These are phyloP conservation scores for Callimorpha dominula DNA, from an alignment of 2,888 invertebrate species.

Conservation along the genomic window DNA sequence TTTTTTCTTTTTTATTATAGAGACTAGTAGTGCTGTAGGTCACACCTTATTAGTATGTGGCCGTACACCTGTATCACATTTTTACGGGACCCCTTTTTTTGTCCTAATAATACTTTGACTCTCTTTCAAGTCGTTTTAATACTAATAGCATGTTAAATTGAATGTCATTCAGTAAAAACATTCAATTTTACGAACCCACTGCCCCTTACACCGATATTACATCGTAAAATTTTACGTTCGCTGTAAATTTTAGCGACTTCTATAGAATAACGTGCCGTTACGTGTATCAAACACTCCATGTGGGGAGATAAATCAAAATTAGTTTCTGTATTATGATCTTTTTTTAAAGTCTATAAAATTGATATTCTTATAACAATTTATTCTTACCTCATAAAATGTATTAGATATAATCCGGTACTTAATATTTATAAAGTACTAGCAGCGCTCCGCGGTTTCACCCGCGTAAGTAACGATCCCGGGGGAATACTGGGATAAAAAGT, in stretches of 20 bases:
- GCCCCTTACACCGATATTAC: constrained; percentile 25
- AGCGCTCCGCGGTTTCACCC: too few relatives aligned
- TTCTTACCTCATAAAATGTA: constrained; percentile 9
- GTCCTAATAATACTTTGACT: too few relatives aligned
- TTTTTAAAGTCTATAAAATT: constrained; percentile 9
- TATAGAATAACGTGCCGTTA: constrained; percentile 16
- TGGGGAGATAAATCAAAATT: constrained; percentile 40
- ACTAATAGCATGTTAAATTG: constrained; percentile 45
- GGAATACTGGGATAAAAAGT: too few relatives aligned
- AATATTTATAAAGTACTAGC: too few relatives aligned
- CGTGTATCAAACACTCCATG: constrained; percentile 11
- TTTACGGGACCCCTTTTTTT: too few relatives aligned
- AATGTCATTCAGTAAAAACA: constrained; percentile 33
- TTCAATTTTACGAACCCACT: constrained; percentile 27
- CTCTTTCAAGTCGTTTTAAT: constrained; percentile 7
- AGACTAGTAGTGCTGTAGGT: too few relatives aligned
- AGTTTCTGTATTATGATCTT: constrained; percentile 17
- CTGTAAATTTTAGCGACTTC: constrained; percentile 36
- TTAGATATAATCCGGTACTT: too few relatives aligned
- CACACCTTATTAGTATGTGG: too few relatives aligned
- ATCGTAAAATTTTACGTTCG: constrained; percentile 46
- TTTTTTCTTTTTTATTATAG: too few relatives aligned
- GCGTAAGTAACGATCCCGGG: too few relatives aligned
- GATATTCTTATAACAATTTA: neutral
- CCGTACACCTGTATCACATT: too few relatives aligned